Evolutionary conservation across 2,888 invertebrate genomes (phyloP).

Genomic region (Synanthedon myopaeformis): DNA sequence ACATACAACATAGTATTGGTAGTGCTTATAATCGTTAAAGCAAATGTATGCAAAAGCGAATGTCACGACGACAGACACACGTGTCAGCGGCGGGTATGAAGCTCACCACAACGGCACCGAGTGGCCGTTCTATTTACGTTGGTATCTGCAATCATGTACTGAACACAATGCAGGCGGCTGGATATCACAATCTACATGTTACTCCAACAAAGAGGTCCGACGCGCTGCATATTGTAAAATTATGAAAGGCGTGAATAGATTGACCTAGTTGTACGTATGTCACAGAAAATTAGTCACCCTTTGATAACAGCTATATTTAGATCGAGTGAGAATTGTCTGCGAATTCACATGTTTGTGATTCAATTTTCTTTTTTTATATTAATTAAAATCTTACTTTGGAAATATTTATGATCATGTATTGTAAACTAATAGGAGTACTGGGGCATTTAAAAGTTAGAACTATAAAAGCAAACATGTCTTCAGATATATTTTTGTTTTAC

Average conservation of each 20-base stretch:
- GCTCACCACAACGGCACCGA: constrained; percentile 14
- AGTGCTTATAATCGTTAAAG: not conserved
- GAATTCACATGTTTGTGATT: no score
- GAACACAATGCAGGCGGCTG: not conserved
- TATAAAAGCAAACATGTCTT: no score
- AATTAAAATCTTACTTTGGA: no score
- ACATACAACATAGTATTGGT: no score
- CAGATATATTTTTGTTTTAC: no score
- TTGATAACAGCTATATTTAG: no score
- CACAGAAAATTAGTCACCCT: not conserved
- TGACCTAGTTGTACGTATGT: not conserved
- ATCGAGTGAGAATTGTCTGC: no score
- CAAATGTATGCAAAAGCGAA: no score
- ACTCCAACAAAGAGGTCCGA: not conserved
- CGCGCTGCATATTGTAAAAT: not conserved
- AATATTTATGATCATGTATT: no score
- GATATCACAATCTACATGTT: not conserved
- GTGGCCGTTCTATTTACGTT: not conserved
- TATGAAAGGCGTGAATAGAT: not conserved
- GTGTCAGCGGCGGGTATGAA: constrained; percentile 8
- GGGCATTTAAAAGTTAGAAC: no score
- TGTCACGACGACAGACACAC: constrained; percentile 13
- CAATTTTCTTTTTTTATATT: no score
- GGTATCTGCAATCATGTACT: not conserved
- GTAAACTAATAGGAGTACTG: no score